A percentile compares a stretch with the other conserved stretches of the same genome.
Conservation (phyloP, 2,888 invertebrate genomes). For the Elegia similella region DNA sequence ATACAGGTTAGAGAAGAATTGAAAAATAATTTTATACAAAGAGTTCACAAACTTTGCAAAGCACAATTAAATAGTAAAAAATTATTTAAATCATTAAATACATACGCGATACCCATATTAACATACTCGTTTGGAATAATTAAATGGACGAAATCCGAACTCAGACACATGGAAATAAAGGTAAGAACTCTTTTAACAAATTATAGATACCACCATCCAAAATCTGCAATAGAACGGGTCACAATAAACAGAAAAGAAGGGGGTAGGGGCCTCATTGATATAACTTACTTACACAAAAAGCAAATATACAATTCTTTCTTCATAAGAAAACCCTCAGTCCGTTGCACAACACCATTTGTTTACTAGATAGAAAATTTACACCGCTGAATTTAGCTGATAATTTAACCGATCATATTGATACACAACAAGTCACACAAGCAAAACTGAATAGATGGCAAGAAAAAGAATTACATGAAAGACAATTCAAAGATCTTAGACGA, state of each 20-base stretch:
- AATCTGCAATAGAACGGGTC: not conserved
- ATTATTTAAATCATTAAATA: not conserved
- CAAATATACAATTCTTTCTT: not conserved
- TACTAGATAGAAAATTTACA: not conserved
- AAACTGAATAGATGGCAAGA: not conserved
- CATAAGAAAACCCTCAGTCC: not conserved
- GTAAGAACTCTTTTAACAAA: too few relatives aligned
- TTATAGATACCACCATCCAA: not conserved
- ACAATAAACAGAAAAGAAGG: not conserved
- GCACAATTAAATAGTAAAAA: too few relatives aligned
- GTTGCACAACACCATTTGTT: not conserved
- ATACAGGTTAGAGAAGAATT: not conserved
- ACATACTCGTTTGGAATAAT: not conserved
- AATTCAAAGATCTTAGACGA: not conserved
- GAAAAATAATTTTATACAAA: not conserved
- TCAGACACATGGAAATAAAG: not conserved
- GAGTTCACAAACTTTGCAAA: not conserved
- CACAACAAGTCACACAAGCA: not conserved
- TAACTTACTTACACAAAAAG: not conserved
- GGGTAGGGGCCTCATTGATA: not conserved
- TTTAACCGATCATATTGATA: not conserved
- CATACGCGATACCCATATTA: not conserved
- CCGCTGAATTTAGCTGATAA: not conserved
- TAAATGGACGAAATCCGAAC: not conserved
- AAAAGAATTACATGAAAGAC: not conserved